Percentiles rank a stretch among this genome's conserved stretches.
phyloP scores from a whole-genome alignment of 2,888 invertebrate genomes.

The Epinotia bilunana region DNA sequence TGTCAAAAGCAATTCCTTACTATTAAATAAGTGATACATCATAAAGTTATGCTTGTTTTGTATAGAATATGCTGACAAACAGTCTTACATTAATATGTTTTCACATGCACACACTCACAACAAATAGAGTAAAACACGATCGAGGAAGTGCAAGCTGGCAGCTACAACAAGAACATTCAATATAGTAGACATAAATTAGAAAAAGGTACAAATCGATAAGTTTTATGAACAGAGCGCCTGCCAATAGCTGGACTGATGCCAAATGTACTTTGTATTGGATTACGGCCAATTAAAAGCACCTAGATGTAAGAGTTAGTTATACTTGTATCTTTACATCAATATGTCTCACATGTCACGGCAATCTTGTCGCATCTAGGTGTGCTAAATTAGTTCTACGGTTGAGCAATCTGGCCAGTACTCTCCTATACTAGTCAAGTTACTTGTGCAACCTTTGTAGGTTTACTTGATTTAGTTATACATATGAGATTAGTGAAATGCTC shows the following conservation, averaged over 20 bases:
- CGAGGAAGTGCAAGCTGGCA: conserved; percentile 51
- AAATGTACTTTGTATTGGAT: conserved; percentile 83
- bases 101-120: conserved; percentile 38
- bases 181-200: conserved; percentile 59
- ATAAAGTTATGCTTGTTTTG: conserved; percentile 31
- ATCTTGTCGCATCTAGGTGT: conserved; percentile 72
- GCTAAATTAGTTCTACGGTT: conserved; percentile 69
- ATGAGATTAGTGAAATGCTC: conserved; percentile 30
- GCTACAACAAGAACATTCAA: conserved; percentile 44
- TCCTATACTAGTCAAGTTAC: conserved; percentile 8
- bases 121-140: conserved; percentile 50
- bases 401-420: conserved; percentile 53
- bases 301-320: conserved; percentile 64
- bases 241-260: conserved; percentile 76
- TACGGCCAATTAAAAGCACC: conserved; percentile 83
- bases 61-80: conserved; percentile 33
- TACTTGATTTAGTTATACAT: background rate
- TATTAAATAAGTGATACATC: conserved; percentile 31
- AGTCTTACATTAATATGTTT: conserved; percentile 32
- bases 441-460: background rate
- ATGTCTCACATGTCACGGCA: conserved; percentile 72
- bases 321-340: conserved; percentile 69
- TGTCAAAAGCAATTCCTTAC: conserved; percentile 27
- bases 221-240: conserved; percentile 80
- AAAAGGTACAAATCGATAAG: conserved; percentile 80